phyloP scores from a whole-genome alignment of 1,140 invertebrate species.

The Macrobrachium rosenbergii region DNA sequence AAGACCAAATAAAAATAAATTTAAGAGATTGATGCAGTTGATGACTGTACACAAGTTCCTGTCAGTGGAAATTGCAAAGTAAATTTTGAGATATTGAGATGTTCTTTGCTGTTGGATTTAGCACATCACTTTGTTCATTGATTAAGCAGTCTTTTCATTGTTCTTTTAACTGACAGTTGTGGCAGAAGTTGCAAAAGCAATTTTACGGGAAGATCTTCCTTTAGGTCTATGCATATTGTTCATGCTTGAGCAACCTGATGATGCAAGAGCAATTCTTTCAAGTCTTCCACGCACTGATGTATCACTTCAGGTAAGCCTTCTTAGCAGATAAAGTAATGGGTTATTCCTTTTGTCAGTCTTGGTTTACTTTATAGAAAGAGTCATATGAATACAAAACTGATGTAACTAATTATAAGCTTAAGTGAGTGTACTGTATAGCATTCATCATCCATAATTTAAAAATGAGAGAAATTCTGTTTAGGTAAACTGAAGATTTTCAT shows the following conservation, averaged over 20 bases:
- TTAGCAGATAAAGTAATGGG: not conserved
- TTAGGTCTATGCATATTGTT: slow-evolving; percentile 48
- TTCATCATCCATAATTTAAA: too few relatives aligned
- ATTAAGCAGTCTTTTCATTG: not conserved
- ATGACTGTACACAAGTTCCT: too few relatives aligned
- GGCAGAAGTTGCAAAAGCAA: slow-evolving; percentile 41
- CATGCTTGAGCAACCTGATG: slow-evolving; percentile 31
- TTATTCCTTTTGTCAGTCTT: not conserved
- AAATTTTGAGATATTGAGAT: too few relatives aligned
- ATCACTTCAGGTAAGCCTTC: slow-evolving; percentile 49
- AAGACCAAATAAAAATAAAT: too few relatives aligned
- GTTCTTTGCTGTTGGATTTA: too few relatives aligned
- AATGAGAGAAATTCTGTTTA: too few relatives aligned
- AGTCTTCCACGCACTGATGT: slow-evolving; percentile 57
- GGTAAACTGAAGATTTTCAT: not conserved
- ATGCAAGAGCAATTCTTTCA: slow-evolving; percentile 42
- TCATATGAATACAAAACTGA: not conserved
- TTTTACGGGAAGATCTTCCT: slow-evolving; percentile 51
- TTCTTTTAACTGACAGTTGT: slow-evolving; percentile 29
- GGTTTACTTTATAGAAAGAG: not conserved
- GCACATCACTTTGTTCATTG: too few relatives aligned
- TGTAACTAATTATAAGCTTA: too few relatives aligned
- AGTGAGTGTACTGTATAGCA: too few relatives aligned
- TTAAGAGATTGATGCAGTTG: too few relatives aligned
- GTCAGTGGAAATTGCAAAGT: too few relatives aligned